Percentiles rank a stretch among this genome's conserved stretches.
Evolutionary conservation across 2,113 vertebrate genomes (phyloP).

Genomic region (Myotis davidii): DNA sequence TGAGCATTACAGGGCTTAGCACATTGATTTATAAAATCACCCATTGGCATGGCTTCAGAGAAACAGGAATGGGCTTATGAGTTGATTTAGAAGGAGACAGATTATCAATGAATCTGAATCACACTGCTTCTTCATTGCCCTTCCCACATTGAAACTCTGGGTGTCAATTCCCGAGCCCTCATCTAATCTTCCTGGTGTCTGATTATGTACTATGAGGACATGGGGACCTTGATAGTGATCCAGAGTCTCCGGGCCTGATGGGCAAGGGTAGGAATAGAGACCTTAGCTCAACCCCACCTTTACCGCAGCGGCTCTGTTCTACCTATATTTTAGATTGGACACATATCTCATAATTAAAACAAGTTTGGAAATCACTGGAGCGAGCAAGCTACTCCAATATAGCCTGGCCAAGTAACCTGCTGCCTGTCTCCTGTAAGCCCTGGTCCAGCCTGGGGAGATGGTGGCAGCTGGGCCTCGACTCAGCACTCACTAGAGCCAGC

Average conservation of each 20-base stretch:
- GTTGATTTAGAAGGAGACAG: constrained; percentile 48
- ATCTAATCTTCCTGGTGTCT: background rate
- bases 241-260: background rate
- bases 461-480: background rate
- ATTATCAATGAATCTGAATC: constrained; percentile 13
- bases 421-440: background rate
- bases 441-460: background rate
- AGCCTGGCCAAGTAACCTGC: background rate
- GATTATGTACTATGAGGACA: background rate
- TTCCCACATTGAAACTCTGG: background rate
- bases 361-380: background rate
- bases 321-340: background rate
- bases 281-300: background rate
- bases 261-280: background rate
- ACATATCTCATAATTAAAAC: background rate
- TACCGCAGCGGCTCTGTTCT: background rate
- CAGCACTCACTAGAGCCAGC: background rate
- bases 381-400: background rate
- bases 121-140: background rate
- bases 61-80: background rate
- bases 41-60: background rate
- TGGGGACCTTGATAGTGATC: background rate
- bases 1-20: background rate
- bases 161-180: background rate
- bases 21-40: constrained; percentile 7